Base-by-base conservation (phyloP, 2,797 vertebrate genomes). In the Gobio occitaniae region DNA sequence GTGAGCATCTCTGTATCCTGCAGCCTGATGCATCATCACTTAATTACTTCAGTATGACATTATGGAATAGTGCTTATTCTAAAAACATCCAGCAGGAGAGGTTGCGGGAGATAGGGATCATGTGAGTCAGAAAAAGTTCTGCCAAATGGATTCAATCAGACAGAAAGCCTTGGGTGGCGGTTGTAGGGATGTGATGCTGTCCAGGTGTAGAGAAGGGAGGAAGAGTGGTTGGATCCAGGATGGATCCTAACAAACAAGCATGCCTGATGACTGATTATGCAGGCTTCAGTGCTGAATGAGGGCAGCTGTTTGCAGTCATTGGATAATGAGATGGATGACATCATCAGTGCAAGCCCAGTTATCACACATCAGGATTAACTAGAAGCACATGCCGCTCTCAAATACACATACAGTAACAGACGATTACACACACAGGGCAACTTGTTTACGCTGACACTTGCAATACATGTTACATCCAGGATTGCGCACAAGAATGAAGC, bases 281-380 rank as follows among this genome's bases (percentile, higher is more conserved):
- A 47, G 38, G 54, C 17, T 41, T 44, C 16, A 17, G 68, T 68
- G 13, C 21, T 77, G 50, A 69, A 78, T 69, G 71, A 65, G 65
- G 78, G 89, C 93, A 93, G 92, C 91, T 94, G 91, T 91, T 91
- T 93, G 90, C 91, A 94, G 87, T 94, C 89, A 92, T 87, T 92
- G 88, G 90, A 89, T 91, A 93, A 94, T 91, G 80, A 90, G 89
- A 88, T 82, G 79, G 71, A 80, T 93, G 93, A 94, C 93, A 92
- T 95, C 92, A 94, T 90, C 83, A 65, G 41, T 54, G 72, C 66
- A 82, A 86, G 83, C 84, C 5, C 61, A 74, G 77, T 77, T 90
- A 90, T 93, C 91, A 44, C 41, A 71, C 25, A 91, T 84, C 63
- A 3, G 82, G 38, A 80, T 56, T 94, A 93, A 94, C 92, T 87